A percentile compares a stretch with the other conserved stretches of the same genome.
phyloP scores from a whole-genome alignment of 2,797 vertebrate genomes.

The Tadarida brasiliensis region DNA sequence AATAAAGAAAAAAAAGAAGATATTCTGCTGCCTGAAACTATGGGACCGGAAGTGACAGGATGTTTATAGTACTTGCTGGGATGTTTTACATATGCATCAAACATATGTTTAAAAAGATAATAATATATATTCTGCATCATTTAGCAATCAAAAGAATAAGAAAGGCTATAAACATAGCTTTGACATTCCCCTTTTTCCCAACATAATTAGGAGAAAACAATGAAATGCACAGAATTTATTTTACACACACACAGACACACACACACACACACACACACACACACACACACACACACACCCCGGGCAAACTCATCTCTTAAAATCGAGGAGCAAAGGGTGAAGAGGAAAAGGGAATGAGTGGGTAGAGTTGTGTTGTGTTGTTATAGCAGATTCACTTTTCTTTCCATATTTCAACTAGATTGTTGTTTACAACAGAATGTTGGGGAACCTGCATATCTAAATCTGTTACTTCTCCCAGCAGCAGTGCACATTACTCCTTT shows the following conservation, averaged over 20 bases:
- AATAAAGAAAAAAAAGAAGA: no score
- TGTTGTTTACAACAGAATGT: background rate
- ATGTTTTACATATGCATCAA: background rate
- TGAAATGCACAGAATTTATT: conserved; percentile 23
- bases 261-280: background rate
- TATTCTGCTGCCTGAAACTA: background rate
- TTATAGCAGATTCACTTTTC: background rate
- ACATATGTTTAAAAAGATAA: conserved; percentile 24
- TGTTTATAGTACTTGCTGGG: conserved; percentile 8
- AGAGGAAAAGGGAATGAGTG: background rate
- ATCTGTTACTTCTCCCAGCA: conserved; percentile 47
- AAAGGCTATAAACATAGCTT: conserved; percentile 59
- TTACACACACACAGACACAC: background rate
- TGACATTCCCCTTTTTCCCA: background rate
- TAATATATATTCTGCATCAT: conserved; percentile 13
- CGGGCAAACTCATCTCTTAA: background rate
- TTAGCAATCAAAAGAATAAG: background rate
- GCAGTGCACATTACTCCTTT: conserved; percentile 63
- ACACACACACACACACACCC: background rate
- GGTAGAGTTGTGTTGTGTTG: background rate
- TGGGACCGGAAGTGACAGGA: background rate
- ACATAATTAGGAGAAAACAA: background rate
- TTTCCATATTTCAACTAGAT: conserved; percentile 47
- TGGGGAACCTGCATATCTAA: conserved; percentile 15
- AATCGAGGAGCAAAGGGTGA: background rate